Evolutionary conservation across 2,113 vertebrate genomes (phyloP).

Genomic region (Centropus bengalensis): DNA sequence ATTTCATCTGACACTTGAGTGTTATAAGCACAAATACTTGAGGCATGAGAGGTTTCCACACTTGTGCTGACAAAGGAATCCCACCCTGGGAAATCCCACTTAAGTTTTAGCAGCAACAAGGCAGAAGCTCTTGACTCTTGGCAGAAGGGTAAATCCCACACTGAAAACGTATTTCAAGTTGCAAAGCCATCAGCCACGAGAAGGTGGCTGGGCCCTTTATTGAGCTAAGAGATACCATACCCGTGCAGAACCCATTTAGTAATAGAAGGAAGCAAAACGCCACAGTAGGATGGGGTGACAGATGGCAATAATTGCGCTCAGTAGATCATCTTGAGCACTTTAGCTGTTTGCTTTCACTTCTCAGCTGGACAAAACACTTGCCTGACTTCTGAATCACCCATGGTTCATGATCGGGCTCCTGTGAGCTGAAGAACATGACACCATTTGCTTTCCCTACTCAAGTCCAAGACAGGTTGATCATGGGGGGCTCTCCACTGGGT

Average conservation of each 20-base stretch:
- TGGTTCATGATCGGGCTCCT: background rate
- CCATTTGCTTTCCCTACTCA: background rate
- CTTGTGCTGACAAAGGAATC: background rate
- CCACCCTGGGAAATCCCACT: constrained; percentile 31
- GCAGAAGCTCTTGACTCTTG: background rate
- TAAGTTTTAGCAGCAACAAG: constrained; percentile 8
- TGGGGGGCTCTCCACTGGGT: background rate
- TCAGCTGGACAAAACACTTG: constrained; percentile 24
- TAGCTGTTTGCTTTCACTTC: constrained; percentile 30
- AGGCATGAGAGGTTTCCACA: constrained; percentile 26
- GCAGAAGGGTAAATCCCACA: constrained; percentile 24
- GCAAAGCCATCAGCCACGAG: constrained; percentile 3
- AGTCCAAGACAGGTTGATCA: background rate
- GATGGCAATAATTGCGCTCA: background rate
- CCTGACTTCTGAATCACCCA: constrained; percentile 12
- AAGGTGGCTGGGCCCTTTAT: background rate
- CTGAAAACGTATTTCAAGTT: background rate
- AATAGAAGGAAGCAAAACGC: constrained; percentile 33
- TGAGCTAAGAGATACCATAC: background rate
- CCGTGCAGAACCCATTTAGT: background rate
- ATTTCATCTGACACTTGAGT: constrained; percentile 28
- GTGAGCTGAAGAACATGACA: background rate
- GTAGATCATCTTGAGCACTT: constrained; percentile 42
- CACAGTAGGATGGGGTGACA: background rate
- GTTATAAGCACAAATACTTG: constrained; percentile 23